Conservation (phyloP, 2,113 vertebrate species). For the Callipepla californica region DNA sequence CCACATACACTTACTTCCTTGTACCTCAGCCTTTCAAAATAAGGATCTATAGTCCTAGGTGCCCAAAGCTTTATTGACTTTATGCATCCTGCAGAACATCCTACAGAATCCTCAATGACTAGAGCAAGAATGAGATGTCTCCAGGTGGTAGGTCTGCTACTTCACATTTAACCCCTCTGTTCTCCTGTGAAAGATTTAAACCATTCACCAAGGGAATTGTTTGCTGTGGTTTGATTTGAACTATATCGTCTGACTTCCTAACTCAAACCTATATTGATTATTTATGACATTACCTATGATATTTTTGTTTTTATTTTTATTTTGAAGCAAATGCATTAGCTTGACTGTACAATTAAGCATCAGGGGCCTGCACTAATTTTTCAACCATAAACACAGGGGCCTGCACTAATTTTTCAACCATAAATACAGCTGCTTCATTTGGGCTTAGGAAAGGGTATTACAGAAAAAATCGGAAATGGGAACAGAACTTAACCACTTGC, state of each 20-base stretch:
- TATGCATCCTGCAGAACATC: background rate
- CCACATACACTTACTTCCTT: background rate
- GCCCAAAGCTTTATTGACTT: background rate
- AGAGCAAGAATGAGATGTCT: background rate
- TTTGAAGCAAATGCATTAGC: background rate
- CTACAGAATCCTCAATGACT: background rate
- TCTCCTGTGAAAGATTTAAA: background rate
- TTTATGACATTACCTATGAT: background rate
- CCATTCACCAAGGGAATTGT: background rate
- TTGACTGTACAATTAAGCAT: background rate
- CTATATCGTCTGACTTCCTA: background rate
- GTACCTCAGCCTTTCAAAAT: background rate
- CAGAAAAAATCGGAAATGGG: slow-evolving; percentile 1
- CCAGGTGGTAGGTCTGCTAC: background rate
- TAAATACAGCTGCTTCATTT: slow-evolving; percentile 31
- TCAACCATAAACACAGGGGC: background rate
- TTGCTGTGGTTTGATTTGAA: slow-evolving; percentile 12
- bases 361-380: background rate
- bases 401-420: background rate
- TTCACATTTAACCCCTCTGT: background rate
- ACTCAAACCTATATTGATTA: background rate
- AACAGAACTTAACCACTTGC: background rate
- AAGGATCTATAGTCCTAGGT: background rate
- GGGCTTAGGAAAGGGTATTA: background rate
- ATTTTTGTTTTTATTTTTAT: background rate